Conservation (phyloP, 2,113 vertebrate genomes). For the Tragelaphus buxtoni region DNA sequence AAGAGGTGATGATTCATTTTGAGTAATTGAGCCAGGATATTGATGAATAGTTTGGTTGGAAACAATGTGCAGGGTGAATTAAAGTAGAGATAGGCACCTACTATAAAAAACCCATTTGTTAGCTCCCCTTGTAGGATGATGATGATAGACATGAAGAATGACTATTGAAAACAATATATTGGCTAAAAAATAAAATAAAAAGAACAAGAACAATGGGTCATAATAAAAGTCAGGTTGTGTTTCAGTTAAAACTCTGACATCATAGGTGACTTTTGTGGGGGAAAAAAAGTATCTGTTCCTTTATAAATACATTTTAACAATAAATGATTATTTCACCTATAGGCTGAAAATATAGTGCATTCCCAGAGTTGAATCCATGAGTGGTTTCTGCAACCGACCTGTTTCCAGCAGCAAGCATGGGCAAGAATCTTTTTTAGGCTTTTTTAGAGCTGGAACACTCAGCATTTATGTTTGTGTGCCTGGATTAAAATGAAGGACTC, state of each 20-base stretch:
- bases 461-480: conserved; percentile 4
- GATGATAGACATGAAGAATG: neutral
- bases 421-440: neutral
- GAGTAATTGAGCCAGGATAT: neutral
- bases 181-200: neutral
- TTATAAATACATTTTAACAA: conserved; percentile 14
- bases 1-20: neutral
- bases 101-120: conserved; percentile 23
- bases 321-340: neutral
- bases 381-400: neutral
- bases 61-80: neutral
- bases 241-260: conserved; percentile 17
- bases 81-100: neutral
- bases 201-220: neutral
- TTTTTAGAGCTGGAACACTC: neutral
- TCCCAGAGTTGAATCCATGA: conserved; percentile 27
- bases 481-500: conserved; percentile 73
- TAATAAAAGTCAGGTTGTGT: neutral
- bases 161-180: conserved; percentile 3
- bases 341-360: neutral
- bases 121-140: neutral
- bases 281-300: neutral
- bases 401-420: conserved; percentile 1
- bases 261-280: neutral
- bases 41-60: conserved; percentile 4